Percentiles rank a stretch among this genome's conserved stretches.
These are phyloP conservation scores for Melopsittacus undulatus DNA, from an alignment of 2,797 vertebrate species.

Conservation along the genomic window DNA sequence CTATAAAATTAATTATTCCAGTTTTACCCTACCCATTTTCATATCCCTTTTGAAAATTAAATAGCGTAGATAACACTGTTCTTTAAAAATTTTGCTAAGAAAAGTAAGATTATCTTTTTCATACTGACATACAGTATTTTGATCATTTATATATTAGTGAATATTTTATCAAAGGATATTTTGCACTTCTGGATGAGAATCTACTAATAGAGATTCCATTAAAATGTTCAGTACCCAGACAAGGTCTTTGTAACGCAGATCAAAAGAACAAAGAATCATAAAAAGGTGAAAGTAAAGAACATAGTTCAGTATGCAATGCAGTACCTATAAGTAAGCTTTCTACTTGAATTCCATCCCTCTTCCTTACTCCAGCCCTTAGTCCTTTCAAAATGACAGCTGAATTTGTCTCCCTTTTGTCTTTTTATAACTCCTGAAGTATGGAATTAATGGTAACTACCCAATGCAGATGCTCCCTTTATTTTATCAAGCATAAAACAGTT, in stretches of 20 bases:
- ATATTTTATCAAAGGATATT: constrained; percentile 62
- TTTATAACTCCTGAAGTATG: not conserved
- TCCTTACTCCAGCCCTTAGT: not conserved
- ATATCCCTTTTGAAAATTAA: constrained; percentile 26
- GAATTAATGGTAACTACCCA: not conserved
- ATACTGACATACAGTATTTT: constrained; percentile 26
- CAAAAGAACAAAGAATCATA: constrained; percentile 52
- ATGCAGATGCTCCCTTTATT: not conserved
- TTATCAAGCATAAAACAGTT: not conserved
- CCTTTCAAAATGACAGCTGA: not conserved
- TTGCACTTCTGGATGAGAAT: not conserved
- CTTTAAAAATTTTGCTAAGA: constrained; percentile 21
- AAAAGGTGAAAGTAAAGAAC: not conserved
- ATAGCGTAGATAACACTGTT: not conserved
- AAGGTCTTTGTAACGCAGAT: constrained; percentile 35
- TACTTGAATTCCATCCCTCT: not conserved
- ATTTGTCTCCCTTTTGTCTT: not conserved
- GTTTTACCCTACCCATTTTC: not conserved
- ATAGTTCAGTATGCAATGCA: not conserved
- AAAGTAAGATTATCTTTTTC: not conserved
- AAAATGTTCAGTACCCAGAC: not conserved
- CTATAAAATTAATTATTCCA: constrained; percentile 2
- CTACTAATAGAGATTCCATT: constrained; percentile 32
- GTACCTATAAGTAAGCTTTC: not conserved
- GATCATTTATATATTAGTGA: constrained; percentile 55